Evolutionary conservation across 2,888 invertebrate species (phyloP).

Genomic region (Pollenia griseotomentosa): DNA sequence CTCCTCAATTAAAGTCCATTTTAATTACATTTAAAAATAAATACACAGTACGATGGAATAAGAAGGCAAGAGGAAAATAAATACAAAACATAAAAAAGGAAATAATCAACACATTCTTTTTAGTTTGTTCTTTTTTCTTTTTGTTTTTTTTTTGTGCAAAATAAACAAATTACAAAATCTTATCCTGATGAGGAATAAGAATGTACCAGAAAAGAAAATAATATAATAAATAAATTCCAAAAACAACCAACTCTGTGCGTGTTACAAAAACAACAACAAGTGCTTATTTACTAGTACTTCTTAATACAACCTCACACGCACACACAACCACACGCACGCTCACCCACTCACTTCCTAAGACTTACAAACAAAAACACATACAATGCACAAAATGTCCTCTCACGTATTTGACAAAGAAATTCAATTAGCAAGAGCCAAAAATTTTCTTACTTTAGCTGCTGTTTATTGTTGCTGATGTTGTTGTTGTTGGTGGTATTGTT

Average conservation of each 20-base stretch:
- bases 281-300: constrained; percentile 11
- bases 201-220: constrained; percentile 6
- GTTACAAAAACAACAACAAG: constrained; percentile 34
- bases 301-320: not conserved
- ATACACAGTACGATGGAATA: constrained; percentile 32
- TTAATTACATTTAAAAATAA: constrained; percentile 69
- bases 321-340: not conserved
- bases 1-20: constrained; percentile 64
- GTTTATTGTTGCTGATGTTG: constrained; percentile 13
- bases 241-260: constrained; percentile 36
- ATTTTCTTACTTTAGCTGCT: constrained; percentile 51
- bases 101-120: constrained; percentile 64
- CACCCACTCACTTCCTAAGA: not conserved
- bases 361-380: not conserved
- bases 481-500: constrained; percentile 20
- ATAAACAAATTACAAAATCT: constrained; percentile 71
- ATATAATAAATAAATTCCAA: constrained; percentile 7
- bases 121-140: constrained; percentile 2
- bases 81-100: constrained; percentile 2
- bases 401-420: constrained; percentile 74
- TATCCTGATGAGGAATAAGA: constrained; percentile 51
- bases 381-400: constrained; percentile 63
- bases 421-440: constrained; percentile 70
- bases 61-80: not conserved
- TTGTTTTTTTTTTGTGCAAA: constrained; percentile 3